Evolutionary conservation across 2,113 vertebrate genomes (phyloP), one percentile per base, ranked within the genome.

Genomic region (Alethe diademata): DNA sequence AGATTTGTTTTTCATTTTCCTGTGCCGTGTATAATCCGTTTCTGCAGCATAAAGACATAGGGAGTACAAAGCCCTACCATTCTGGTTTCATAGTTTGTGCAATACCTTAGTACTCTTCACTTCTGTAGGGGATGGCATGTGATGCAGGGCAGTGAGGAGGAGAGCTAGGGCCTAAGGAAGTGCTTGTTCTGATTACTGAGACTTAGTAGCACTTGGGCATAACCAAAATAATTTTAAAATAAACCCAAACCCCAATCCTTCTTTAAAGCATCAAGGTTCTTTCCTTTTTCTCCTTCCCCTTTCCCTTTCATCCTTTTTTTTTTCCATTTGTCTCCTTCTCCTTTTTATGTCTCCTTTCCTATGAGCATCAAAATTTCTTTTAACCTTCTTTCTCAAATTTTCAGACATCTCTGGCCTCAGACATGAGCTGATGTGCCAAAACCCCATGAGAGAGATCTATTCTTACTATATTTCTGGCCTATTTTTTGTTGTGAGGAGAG

Each of bases 391-490:
- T 90, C 74, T 47, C 82, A 79, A 69, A 78, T 90, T 66, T 92
- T 70, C 61, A 85, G 70, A 66, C 22, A 36, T n/a, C 58, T 86
- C 62, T 91, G 67, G 42, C 87, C 84, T 94, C 81, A 71, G 79
- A 78, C 24, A 72, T 54, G 25, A 94, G 17, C 92, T 92, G 42
- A 36, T 70, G 22, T 90, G 64, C 14, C 35, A 70, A 90, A 96
- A 80, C 20, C 87, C 74, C 87, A 62, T 9, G 91, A 88, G 90
- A 90, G 23, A 82, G 14, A 26, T 79, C 85, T 96, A 92, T 94
- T 95, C 87, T 94, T 91, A 66, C n/a, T 10, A 10, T 84, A 43
- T 82, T 90, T 91, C 73, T 91, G 81, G 50, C 74, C 87, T 88
- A 56, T 57, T 95, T 51, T 95, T 91, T 93, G 10, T 74, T 91